A percentile compares a stretch with the other conserved stretches of the same genome.
Evolutionary conservation across 2,797 vertebrate genomes (phyloP).

Genomic region (Squalus acanthias): DNA sequence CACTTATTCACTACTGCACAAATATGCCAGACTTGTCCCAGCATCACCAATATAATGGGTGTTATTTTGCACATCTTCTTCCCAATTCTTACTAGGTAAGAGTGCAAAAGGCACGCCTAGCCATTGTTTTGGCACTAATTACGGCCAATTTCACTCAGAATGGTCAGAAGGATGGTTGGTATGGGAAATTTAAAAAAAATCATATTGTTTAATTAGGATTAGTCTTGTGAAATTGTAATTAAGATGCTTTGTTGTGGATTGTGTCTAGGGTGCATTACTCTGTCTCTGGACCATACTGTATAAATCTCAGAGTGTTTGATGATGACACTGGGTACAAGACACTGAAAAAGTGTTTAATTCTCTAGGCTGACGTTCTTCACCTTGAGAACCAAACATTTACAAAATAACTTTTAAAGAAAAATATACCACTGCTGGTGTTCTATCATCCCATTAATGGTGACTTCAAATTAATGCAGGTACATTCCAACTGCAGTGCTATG

Average conservation of each 20-base stretch:
- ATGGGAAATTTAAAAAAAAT: background rate
- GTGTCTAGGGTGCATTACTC: background rate
- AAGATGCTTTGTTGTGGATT: background rate
- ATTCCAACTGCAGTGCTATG: background rate
- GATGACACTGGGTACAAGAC: background rate
- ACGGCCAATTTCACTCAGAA: background rate
- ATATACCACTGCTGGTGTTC: background rate
- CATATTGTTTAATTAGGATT: background rate
- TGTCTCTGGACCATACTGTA: background rate
- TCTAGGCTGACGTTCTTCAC: background rate
- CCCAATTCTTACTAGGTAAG: background rate
- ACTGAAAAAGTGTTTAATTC: background rate
- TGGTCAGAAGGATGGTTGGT: background rate
- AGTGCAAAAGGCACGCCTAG: background rate
- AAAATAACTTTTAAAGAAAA: background rate
- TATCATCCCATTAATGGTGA: background rate
- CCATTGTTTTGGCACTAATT: background rate
- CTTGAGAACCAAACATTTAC: background rate
- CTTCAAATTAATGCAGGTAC: background rate
- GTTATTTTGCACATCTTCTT: background rate
- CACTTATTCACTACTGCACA: too few relatives aligned
- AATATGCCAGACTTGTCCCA: too few relatives aligned
- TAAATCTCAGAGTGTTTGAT: background rate
- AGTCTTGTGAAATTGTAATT: background rate
- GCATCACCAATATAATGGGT: too few relatives aligned